Percentiles rank a stretch among this genome's conserved stretches.
phyloP scores from a whole-genome alignment of 2,888 invertebrate species.

The Camptogramma bilineatum region DNA sequence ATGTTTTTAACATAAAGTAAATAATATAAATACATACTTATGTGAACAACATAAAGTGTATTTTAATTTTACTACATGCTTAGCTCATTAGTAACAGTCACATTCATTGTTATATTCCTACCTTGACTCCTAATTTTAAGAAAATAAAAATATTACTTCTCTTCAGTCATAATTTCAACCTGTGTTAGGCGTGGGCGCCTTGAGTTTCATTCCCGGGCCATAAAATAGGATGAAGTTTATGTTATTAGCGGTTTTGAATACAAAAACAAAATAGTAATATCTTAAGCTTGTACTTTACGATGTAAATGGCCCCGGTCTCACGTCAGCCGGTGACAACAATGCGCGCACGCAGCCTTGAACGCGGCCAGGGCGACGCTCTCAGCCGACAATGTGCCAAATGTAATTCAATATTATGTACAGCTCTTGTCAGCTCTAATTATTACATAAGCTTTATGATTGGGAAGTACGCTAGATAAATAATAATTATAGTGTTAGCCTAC shows the following conservation, averaged over 20 bases:
- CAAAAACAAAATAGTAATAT: background rate
- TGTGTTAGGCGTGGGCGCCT: too few species aligned
- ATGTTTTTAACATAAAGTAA: background rate
- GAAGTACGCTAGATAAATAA: slow-evolving; percentile 10
- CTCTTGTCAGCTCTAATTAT: slow-evolving; percentile 30
- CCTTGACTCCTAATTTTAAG: too few species aligned
- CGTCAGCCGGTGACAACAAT: slow-evolving; percentile 54
- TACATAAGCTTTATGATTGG: slow-evolving; percentile 25
- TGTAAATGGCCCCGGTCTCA: slow-evolving; percentile 9
- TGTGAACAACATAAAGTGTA: too few species aligned
- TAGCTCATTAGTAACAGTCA: too few species aligned
- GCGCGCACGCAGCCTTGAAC: slow-evolving; percentile 64
- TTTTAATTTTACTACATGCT: too few species aligned
- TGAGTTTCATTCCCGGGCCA: too few species aligned
- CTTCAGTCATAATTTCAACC: too few species aligned
- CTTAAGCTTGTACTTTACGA: background rate
- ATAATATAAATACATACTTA: too few species aligned
- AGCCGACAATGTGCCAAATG: slow-evolving; percentile 59
- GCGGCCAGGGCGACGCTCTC: slow-evolving; percentile 57
- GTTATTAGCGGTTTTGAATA: too few species aligned
- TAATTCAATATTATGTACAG: slow-evolving; percentile 49
- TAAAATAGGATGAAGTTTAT: too few species aligned
- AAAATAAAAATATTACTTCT: too few species aligned
- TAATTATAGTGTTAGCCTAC: background rate
- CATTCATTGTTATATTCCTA: too few species aligned